phyloP scores from a whole-genome alignment of 2,113 vertebrate genomes.

The Centropus bengalensis region DNA sequence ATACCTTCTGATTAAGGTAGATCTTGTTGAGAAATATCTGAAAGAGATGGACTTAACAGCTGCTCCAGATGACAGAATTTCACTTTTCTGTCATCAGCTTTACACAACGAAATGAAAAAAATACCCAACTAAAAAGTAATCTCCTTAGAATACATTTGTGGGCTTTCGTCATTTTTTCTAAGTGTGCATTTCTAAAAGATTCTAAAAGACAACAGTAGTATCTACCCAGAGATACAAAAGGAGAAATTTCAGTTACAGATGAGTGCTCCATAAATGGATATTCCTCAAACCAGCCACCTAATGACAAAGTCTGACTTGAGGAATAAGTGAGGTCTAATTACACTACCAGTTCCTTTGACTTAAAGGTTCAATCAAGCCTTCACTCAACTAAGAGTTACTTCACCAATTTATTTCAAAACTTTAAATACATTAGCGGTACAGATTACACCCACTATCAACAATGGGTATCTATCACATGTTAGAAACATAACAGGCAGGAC shows the following conservation, averaged over 20 bases:
- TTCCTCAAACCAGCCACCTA: not conserved
- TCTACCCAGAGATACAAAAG: not conserved
- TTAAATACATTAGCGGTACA: conserved; percentile 29
- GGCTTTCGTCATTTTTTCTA: not conserved
- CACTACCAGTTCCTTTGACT: not conserved
- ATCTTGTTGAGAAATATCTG: not conserved
- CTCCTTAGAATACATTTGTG: not conserved
- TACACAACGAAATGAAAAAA: not conserved
- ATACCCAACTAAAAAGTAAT: not conserved
- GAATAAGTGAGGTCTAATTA: not conserved
- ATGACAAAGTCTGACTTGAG: not conserved
- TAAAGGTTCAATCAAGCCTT: conserved; percentile 5
- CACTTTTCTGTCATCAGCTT: not conserved
- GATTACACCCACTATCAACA: not conserved
- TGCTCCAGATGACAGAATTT: not conserved
- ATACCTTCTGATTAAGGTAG: not conserved
- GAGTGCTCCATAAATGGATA: not conserved
- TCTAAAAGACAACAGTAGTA: not conserved
- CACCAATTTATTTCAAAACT: conserved; percentile 44
- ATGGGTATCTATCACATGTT: not conserved
- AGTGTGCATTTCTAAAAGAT: not conserved
- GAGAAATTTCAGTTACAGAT: not conserved
- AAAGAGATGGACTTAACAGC: not conserved
- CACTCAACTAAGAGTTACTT: conserved; percentile 14
- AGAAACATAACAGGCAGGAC: conserved; percentile 28